Evolutionary conservation across 2,888 invertebrate genomes (phyloP), one percentile per base, ranked within the genome.

Genomic region (Tineola bisselliella): DNA sequence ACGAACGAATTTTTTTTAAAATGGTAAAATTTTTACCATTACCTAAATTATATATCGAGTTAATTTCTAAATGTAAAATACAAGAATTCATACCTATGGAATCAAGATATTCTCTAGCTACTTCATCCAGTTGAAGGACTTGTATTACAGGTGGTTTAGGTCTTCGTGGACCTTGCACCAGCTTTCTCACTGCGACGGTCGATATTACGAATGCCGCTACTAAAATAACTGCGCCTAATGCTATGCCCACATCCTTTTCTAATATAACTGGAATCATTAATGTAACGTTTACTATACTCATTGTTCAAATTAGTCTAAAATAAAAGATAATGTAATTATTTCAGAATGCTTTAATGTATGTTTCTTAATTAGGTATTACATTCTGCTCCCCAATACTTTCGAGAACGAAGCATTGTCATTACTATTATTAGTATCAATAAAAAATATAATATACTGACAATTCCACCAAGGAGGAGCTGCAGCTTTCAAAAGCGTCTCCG

Each of bases 391-490:
- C n/a, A n/a, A n/a, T n/a, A n/a, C n/a, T n/a, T n/a, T n/a, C n/a
- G n/a, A n/a, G n/a, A n/a, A n/a, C n/a, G n/a, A n/a, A n/a, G n/a
- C n/a, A n/a, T n/a, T n/a, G n/a, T n/a, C n/a, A n/a, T n/a, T n/a
- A n/a, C n/a, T n/a, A n/a, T n/a, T 31, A 31, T 8, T 31, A 31
- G 31, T 31, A 31, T 8, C 31, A 31, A 31, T n/a, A 25, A 25
- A 10, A 38, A 38, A 38, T 3, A 38, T 38, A 44, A 13, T 44
- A 44, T 63, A 75, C 82, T 76, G 63, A 87, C 87, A 74, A 67
- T 80, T 70, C 78, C 81, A 87, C 86, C 86, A 86, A 0, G 84
- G 83, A 0, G 78, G 77, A 1, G 74, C 70, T 0, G 81, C 82
- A 12, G 77, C 78, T 44, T 75, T 69, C 31, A 87, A 63, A 54